Evolutionary conservation across 2,888 invertebrate genomes (phyloP), one percentile per base, ranked within the genome.

Genomic region (Ormyrus nitidulus): DNA sequence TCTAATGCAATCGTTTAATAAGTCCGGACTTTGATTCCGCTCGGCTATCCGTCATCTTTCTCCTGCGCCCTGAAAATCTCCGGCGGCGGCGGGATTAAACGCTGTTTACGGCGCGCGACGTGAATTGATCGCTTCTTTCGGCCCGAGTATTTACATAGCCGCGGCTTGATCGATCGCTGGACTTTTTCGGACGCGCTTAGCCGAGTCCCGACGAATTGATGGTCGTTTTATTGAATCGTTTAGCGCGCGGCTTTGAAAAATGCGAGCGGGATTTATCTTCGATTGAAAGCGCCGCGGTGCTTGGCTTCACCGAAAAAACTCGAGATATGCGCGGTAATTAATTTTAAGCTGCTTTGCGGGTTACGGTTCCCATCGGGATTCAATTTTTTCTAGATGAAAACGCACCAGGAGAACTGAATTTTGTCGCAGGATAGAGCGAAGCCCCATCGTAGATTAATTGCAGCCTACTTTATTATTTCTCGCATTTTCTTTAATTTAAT

Each of bases 1-100:
- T 85, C 85, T 86, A 86, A 87, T 86, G 86, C 85, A 85, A 87
- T 88, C 87, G 86, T 88, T 88, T 87, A 87, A 87, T 88, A 88
- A 87, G 86, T 87, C 85, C 85, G 83, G 78, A 84, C 51, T 34
- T 34, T 34, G 34, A 34, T 34, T 34, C 34, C 34, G 34, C 34
- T 34, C 56, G 34, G 34, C 44, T 62, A 71, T 77, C 53, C 44
- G 71, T 71, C 71, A 77, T 77, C 34, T 34, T 34, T 34, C 34
- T 34, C 34, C 49, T n/a, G 8, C 53, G 11, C 54, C 5, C 48
- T 51, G 54, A 53, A 53, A 68, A 51, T 49, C 65, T 34, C 58
- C 19, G 44, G 54, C 46, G 69, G 13, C 61, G 13, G 13, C 7
- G 49, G 34, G 34, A 34, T 34, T 34, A 34, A 34, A 34, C 34